Evolutionary conservation across 2,113 vertebrate genomes (phyloP).

Genomic region (Tiliqua scincoides): DNA sequence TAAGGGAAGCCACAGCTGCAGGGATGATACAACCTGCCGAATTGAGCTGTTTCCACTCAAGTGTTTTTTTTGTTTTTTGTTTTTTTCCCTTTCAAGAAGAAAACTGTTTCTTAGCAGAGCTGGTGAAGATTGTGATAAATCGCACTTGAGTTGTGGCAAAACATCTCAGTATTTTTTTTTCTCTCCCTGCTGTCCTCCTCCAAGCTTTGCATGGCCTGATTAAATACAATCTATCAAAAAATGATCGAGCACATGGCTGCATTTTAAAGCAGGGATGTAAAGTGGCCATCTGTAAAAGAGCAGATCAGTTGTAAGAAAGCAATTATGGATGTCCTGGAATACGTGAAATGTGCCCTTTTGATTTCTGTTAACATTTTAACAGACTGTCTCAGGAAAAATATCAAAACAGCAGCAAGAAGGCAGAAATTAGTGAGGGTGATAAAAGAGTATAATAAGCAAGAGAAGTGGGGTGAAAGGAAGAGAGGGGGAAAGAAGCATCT

Average conservation of each 20-base stretch:
- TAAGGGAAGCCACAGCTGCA: constrained; percentile 71
- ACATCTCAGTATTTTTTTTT: constrained; percentile 3
- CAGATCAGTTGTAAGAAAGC: not conserved
- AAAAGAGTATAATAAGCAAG: not conserved
- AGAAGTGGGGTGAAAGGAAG: not conserved
- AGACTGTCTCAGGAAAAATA: not conserved
- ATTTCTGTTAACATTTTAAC: not conserved
- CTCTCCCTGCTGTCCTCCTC: not conserved
- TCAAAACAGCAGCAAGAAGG: not conserved
- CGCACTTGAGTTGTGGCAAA: constrained; percentile 22
- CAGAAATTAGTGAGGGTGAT: not conserved
- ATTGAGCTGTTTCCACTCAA: constrained; percentile 58
- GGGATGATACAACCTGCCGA: constrained; percentile 51
- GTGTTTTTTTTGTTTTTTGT: not conserved
- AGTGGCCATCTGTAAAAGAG: not conserved
- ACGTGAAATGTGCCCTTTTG: not conserved
- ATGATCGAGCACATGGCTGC: constrained; percentile 3
- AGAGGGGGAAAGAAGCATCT: not conserved
- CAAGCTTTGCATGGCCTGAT: constrained; percentile 11
- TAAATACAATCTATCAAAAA: not conserved
- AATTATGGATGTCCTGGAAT: not conserved
- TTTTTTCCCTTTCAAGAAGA: constrained; percentile 18
- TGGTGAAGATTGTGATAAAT: not conserved
- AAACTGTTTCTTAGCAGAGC: not conserved
- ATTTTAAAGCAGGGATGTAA: not conserved